These are phyloP conservation scores for Anagyrus pseudococci DNA, from an alignment of 2,888 invertebrate genomes.

Conservation along the genomic window DNA sequence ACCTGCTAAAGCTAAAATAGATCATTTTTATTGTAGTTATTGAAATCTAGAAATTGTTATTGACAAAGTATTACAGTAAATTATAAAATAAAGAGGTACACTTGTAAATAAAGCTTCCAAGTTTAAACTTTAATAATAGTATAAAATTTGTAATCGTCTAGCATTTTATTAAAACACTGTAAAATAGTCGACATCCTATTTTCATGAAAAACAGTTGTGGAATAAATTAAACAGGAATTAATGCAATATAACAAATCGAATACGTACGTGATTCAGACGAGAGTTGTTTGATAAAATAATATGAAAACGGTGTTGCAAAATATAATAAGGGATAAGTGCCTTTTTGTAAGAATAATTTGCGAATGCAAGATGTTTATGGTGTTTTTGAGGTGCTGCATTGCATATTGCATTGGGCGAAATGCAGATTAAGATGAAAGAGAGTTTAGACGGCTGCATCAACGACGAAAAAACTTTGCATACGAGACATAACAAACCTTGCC, in stretches of 20 bases:
- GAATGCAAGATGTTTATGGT: constrained; percentile 34
- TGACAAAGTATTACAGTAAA: constrained; percentile 32
- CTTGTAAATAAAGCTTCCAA: constrained; percentile 47
- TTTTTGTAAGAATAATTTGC: constrained; percentile 41
- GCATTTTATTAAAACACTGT: constrained; percentile 44
- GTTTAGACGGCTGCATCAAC: constrained; percentile 31
- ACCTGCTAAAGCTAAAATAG: constrained; percentile 15
- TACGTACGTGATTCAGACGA: constrained; percentile 24
- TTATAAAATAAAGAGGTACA: constrained; percentile 38
- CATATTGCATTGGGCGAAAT: constrained; percentile 23
- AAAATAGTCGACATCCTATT: constrained; percentile 45
- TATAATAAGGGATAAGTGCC: constrained; percentile 44
- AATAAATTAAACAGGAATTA: constrained; percentile 26
- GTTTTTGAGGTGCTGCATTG: constrained; percentile 31
- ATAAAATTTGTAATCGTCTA: constrained; percentile 46
- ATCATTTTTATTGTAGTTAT: constrained; percentile 20
- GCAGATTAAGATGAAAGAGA: no score
- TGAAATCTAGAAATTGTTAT: constrained; percentile 20
- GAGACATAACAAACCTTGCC: constrained; percentile 26
- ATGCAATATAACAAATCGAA: constrained; percentile 22
- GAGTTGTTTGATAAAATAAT: constrained; percentile 23
- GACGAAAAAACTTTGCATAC: constrained; percentile 32
- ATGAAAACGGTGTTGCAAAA: constrained; percentile 27
- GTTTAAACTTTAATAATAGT: constrained; percentile 46
- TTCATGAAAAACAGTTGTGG: constrained; percentile 44